Evolutionary conservation across 2,888 invertebrate genomes (phyloP), one percentile per base, ranked within the genome.

Genomic region (Drosophila pseudotakahashii): DNA sequence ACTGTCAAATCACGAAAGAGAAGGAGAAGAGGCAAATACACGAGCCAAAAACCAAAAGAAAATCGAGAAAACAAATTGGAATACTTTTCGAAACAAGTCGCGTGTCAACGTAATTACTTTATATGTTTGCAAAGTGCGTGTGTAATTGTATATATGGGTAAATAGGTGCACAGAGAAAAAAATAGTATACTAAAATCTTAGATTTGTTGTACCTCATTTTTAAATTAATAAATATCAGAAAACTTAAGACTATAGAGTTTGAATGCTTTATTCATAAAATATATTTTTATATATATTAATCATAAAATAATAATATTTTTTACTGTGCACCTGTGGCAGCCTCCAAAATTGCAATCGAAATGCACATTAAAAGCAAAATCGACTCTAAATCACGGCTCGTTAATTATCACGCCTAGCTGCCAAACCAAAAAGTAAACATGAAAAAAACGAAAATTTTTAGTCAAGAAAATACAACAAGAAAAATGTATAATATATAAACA

Each of bases 371-470:
- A 34, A 75, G 73, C 51, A 77, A 48, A 88, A 76, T 81, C 63
- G 81, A 73, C 19, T 75, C 80, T 64, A 83, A 77, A 68, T 72
- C 72, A 73, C 81, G 68, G 75, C 82, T 85, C 71, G 88, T 89
- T 85, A 89, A 84, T 81, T 88, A 81, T 88, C 82, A 82, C 88
- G 85, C 85, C 86, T 85, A 59, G 45, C 59, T 71, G 72, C 73
- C 64, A 67, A 74, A 70, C 59, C 36, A 34, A 34, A 74, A 64
- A 76, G 47, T 64, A 58, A 59, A 66, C 41, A 76, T 19, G 10
- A 59, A 64, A 70, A 57, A 50, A 53, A 3, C 26, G 11, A 16
- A 32, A n/a, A 30, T 16, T 39, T 62, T 32, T 14, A 34, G 62
- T 7, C 37, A 45, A 48, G 19, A 41, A 60, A 52, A 52, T 16